A percentile compares a stretch with the other conserved stretches of the same genome.
Evolutionary conservation across 2,113 vertebrate species (phyloP).

Genomic region (Xenopus laevis): DNA sequence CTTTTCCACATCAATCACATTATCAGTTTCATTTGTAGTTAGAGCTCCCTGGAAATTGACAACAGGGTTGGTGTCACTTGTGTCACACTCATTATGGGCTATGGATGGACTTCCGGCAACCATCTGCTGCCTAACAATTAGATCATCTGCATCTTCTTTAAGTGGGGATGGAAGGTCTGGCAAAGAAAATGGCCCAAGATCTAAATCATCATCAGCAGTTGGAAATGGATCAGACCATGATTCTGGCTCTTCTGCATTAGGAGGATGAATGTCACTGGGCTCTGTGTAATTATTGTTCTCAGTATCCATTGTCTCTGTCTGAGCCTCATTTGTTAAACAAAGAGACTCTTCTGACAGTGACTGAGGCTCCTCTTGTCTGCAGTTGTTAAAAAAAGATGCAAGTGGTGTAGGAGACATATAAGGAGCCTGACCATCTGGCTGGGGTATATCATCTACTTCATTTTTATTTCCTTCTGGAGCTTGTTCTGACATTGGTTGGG

Average conservation of each 20-base stretch:
- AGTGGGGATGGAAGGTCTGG: slow-evolving; percentile 85
- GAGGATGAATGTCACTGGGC: slow-evolving; percentile 55
- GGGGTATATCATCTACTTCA: slow-evolving; percentile 11
- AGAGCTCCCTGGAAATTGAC: not conserved
- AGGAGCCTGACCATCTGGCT: slow-evolving; percentile 49
- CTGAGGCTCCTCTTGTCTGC: slow-evolving; percentile 69
- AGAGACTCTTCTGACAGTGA: slow-evolving; percentile 67
- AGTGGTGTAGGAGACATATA: slow-evolving; percentile 70
- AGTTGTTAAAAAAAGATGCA: slow-evolving; percentile 80
- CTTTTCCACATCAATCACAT: slow-evolving; percentile 39
- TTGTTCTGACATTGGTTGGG: slow-evolving; percentile 72
- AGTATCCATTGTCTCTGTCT: slow-evolving; percentile 55
- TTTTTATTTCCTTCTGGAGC: slow-evolving; percentile 77
- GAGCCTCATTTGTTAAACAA: slow-evolving; percentile 64
- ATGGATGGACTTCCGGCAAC: slow-evolving; percentile 37
- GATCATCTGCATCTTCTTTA: slow-evolving; percentile 73
- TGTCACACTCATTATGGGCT: not conserved
- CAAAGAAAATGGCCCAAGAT: slow-evolving; percentile 82
- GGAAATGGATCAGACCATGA: slow-evolving; percentile 84
- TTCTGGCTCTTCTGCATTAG: slow-evolving; percentile 68
- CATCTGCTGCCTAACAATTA: slow-evolving; percentile 48
- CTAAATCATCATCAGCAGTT: slow-evolving; percentile 72
- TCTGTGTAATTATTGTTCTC: slow-evolving; percentile 65
- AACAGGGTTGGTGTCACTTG: not conserved
- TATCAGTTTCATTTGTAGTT: slow-evolving; percentile 4